Percentiles rank a stretch among this genome's conserved stretches.
Conservation (phyloP, 2,113 vertebrate genomes). For the Passer montanus region DNA sequence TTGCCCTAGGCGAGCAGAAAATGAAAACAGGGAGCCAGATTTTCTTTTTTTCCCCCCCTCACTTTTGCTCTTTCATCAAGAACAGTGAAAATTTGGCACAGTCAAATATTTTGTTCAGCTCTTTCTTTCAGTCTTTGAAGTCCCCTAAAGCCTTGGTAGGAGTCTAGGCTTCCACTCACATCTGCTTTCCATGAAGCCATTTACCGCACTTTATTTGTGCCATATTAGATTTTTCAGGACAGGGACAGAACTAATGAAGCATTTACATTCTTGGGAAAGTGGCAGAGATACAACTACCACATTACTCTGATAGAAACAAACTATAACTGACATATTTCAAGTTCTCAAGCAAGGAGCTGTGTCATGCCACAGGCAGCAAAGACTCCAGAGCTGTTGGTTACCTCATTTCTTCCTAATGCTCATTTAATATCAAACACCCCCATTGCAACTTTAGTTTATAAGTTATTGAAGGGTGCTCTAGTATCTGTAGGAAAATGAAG, state of each 20-base stretch:
- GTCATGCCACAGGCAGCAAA: not conserved
- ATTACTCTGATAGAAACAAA: conserved; percentile 54
- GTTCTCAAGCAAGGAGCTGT: not conserved
- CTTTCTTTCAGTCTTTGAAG: conserved; percentile 68
- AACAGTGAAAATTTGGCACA: conserved; percentile 70
- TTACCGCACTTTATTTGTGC: conserved; percentile 68
- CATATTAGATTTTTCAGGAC: conserved; percentile 68
- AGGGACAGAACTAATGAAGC: conserved; percentile 59
- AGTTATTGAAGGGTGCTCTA: not conserved
- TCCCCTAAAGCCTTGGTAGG: conserved; percentile 55
- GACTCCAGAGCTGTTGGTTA: not conserved
- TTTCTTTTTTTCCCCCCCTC: not conserved
- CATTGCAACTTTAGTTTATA: not conserved
- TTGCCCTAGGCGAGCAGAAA: conserved; percentile 69
- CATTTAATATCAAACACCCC: not conserved
- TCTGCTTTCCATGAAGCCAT: conserved; percentile 73
- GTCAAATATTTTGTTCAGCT: conserved; percentile 67
- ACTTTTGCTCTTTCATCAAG: conserved; percentile 71
- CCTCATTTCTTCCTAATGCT: not conserved
- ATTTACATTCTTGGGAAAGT: conserved; percentile 61
- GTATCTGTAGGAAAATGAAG: not conserved
- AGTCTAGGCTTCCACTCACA: conserved; percentile 65
- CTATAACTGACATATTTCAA: not conserved
- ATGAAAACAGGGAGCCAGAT: conserved; percentile 69
- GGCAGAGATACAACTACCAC: conserved; percentile 40